Evolutionary conservation across 2,888 invertebrate genomes (phyloP).

Genomic region (Acronicta leporina): DNA sequence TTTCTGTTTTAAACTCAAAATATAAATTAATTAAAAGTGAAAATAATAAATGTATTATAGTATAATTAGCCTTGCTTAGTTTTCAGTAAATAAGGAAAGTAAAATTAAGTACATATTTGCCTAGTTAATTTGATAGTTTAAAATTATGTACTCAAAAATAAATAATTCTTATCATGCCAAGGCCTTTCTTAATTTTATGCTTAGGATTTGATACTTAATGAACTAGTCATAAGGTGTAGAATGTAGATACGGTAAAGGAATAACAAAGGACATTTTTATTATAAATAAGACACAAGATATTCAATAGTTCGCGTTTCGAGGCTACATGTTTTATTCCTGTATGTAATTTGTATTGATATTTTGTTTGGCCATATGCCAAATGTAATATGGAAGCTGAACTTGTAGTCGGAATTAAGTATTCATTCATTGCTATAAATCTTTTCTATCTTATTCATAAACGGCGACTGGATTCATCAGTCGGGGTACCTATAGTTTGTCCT

Average conservation of each 20-base stretch:
- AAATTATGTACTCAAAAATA: conserved; percentile 1
- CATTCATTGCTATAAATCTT: conserved; percentile 81
- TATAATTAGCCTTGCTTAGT: conserved; percentile 7
- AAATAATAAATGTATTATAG: conserved; percentile 20
- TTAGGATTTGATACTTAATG: conserved; percentile 14
- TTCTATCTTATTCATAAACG: conserved; percentile 77
- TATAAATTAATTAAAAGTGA: conserved; percentile 38
- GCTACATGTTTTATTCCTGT: conserved; percentile 61
- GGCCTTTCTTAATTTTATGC: conserved; percentile 3
- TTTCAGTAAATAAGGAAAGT: conserved; percentile 8
- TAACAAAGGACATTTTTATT: conserved; percentile 41
- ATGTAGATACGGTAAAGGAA: conserved; percentile 19
- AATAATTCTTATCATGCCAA: conserved; percentile 5
- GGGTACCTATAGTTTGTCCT: conserved; percentile 58
- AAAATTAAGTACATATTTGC: not conserved
- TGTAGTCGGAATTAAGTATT: conserved; percentile 79
- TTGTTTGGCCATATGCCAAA: conserved; percentile 76
- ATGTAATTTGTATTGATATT: conserved; percentile 77
- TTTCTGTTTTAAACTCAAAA: conserved; percentile 3
- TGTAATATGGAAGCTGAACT: conserved; percentile 75
- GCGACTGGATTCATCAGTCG: conserved; percentile 36
- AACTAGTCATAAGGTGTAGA: conserved; percentile 12
- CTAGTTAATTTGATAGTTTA: not conserved
- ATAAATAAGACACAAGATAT: conserved; percentile 42
- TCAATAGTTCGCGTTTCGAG: conserved; percentile 51